Base-by-base conservation (phyloP, 2,113 vertebrate species). In the Phyllostomus discolor region DNA sequence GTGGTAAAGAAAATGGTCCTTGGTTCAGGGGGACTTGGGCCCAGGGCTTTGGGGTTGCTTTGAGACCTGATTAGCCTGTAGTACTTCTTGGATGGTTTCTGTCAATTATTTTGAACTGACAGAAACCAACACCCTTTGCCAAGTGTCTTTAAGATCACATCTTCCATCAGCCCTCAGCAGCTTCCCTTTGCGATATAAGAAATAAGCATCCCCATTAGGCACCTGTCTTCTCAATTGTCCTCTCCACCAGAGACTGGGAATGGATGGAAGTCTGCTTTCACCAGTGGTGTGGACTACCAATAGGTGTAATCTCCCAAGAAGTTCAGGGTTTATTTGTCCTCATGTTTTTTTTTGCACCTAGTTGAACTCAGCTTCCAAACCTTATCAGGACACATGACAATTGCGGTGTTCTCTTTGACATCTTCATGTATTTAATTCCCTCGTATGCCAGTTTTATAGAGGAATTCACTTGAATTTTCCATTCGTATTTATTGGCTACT, bases 361-460 rank as follows among this genome's bases (percentile, higher is more conserved):
- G 12, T 16, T 83, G n/a, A 78, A 91, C 28, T 59, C 69, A 89
- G 90, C 35, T 96, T 35, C 33, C 19, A 87, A 92, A 81, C 28
- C 35, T 92, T 72, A 86, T 10, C 62, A 93, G 33, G 88, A 46
- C 57, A 79, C 54, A 35, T 92, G 79, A 83, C 96, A 91, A 64
- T 84, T 70, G 10, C 41, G 22, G n/a, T 91, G 5, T 72, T 92
- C 31, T 93, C 52, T 93, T 75, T 92, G 69, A 92, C 87, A 73
- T 46, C 4, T 35, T 62, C 57, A 52, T 83, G 24, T 93, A 75
- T 87, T 93, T 95, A 94, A 82, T 96, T 91, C 35, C 16, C 16
- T 70, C 3, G 57, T 54, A 28, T 67, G 85, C 46, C 57, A 87
- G 11, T 79, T 76, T 38, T 31, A 80, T 84, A 67, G 24, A 88